Base-by-base conservation (phyloP, 92 coral and sea anemone species). In the Zoanthus solanderi region DNA sequence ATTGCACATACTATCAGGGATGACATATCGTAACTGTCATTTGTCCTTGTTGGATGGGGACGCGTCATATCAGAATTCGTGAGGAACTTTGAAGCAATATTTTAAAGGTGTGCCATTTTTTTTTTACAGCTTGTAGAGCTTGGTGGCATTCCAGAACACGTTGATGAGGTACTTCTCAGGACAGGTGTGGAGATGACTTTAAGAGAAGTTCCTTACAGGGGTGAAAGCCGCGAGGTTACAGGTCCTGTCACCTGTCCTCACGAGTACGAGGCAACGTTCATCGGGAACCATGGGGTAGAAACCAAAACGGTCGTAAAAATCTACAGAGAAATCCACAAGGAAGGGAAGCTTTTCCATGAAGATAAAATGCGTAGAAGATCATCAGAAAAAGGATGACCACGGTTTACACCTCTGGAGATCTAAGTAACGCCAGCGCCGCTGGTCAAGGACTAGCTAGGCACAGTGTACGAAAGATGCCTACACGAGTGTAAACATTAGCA, bases 111-210 rank as follows among this genome's bases (percentile, higher is more conserved):
- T 29, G 13, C 1, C 77, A 47, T 52, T 15, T 58, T 75, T 58
- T 75, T 80, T 7, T 46, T 74, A 2, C 44, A 96, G 98, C 77
- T 94, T 61, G 93, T 93, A 15, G 94, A 94, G 58, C 92, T 96
- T 0, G 92, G 78, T 16, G 83, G 89, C 16, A 72, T 87, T 10
- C 96, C 96, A 4, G 87, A 84, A 9, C 90, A 87, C 34, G 84
- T 92, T 5, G 87, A 83, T 14, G 89, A 86, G 17, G 72, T 91
- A 57, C 83, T 96, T 65, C 87, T 96, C 46, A 87, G 84, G 44
- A 80, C 94, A 28, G 98, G 98, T 46, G 85, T 96, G 30, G 94
- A 95, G 69, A 91, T 94, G 92, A 95, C 96, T 5, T 79, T 84
- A 30, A 78, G 89, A 48, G 87, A 85, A 53, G 95, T 87, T 28